Base-by-base conservation (phyloP, 2,888 invertebrate genomes). In the Lasioglossum villosulum region DNA sequence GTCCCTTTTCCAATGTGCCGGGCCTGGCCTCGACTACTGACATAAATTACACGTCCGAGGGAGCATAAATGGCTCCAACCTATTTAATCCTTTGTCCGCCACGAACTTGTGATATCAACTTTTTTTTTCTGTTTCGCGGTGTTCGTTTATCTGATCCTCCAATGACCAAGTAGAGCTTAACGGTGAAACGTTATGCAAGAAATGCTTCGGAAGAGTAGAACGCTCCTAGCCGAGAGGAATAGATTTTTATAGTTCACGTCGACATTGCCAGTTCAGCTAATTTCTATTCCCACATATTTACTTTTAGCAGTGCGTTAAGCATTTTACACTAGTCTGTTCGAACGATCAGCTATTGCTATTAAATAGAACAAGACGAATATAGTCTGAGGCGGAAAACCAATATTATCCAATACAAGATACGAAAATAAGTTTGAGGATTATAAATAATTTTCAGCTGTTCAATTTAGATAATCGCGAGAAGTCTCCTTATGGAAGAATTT, bases 1-100 rank as follows among this genome's bases (percentile, higher is more conserved):
- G 87, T 85, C 77, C 79, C 80, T 71, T 87, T 87, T 82, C 78
- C 84, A 89, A 68, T 63, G 82, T 75, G 80, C 48, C 75, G 76
- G 75, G 72, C 75, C 83, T 79, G 84, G 72, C 80, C 84, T 76
- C 75, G 68, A 78, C 86, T 37, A 80, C 78, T 80, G 81, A 78
- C 82, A 80, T 80, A 71, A 86, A 89, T 89, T 83, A 80, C 77
- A 75, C 78, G 68, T 79, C 71, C 45, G 78, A 84, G 72, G 74
- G 80, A 78, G 71, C 70, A 71, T 63, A 42, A 56, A 27, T 73
- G 76, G 76, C 48, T 48, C 23, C 39, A 77, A 76, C 79, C 72
- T 34, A 80, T 72, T 74, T 78, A 75, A 74, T 83, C 63, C 39
- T 39, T 42, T 72, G 59, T 37, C 37, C 27, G 52, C 27, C 12